Base-by-base conservation (phyloP, 2,797 vertebrate genomes). In the Eremophila alpestris region DNA sequence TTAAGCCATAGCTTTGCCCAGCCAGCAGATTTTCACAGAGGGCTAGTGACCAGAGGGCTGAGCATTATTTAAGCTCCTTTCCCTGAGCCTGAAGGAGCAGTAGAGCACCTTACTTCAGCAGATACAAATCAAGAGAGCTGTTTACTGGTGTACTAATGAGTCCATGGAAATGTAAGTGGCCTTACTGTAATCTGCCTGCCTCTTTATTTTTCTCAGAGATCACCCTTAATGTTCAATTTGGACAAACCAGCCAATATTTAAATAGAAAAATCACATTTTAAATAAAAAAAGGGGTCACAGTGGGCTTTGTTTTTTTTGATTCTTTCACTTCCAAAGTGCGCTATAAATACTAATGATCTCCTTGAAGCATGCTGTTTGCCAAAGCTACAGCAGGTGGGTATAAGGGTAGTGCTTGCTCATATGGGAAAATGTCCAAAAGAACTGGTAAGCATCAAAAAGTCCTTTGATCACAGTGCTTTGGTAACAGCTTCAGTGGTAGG, bases 81-180 rank as follows among this genome's bases (percentile, higher is more conserved):
- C 21, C 9, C 7, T 1, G 8, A 68, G 19, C 41, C 43, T 51
- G 51, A 62, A 62, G 36, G 30, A 71, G 46, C 51, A 64, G 27
- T 16, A 49, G 41, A 67, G 34, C 56, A 56, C 8, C 4, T 23
- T 45, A 52, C 24, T 79, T 36, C 30, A 52, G 74, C 34, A 79
- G 41, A 13, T 67, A 17, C 10, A 48, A 48, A 62, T 7, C 0
- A 0, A 62, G 27, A 65, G 20, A 52, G 13, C 23, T 45, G 10
- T 69, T 60, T 15, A 18, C 24, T 41, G 55, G 24, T 67, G 38
- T 86, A 19, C 13, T 64, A 43, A 36, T 19, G 18, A 49, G 34
- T 74, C 68, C 20, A 20, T 24, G 54, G 46, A 70, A 92, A 59
- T 54, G 15, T 46, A 65, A 93, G 75, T 96, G 89, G 30, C 81